Base-by-base conservation (phyloP, 2,797 vertebrate genomes). In the Chrosomus eos region DNA sequence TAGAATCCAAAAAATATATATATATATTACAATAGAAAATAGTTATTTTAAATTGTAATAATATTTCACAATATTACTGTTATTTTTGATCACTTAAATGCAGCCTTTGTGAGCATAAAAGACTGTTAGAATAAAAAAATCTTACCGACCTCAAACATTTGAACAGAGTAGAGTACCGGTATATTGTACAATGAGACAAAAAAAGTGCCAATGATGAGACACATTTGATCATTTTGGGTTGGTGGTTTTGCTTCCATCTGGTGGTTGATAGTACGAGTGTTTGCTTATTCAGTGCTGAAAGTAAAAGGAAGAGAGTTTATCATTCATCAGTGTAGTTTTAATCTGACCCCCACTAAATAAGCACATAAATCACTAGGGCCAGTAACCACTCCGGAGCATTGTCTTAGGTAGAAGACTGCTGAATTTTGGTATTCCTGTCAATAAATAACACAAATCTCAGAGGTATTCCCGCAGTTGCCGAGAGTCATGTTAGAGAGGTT, bases 161-260 rank as follows among this genome's bases (percentile, higher is more conserved):
- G 1, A 51, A 33, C 28, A 48, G 45, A 21, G 26, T 31, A 51
- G 18, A 26, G 8, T 31, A 28, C n/a, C n/a, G n/a, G n/a, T 51
- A 9, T 36, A 55, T 36, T 36, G 19, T 7, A 21, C 21, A 55
- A 10, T 55, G 21, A 36, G 21, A 36, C 19, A 55, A 75, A 72
- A 33, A 19, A 78, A 31, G 18, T 45, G 19, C 48, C 45, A 53
- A 23, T 14, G 53, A 76, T 45, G 36, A 43, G 38, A 60, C 23
- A 48, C 1, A 8, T 80, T 48, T 66, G 40, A 58, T 58, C 0
- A 14, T 26, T 74, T 73, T 73, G 18, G 13, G 18, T 48, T 45
- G 38, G 19, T 28, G 76, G 55, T 81, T 86, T 68, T 83, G 64
- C 85, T 82, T 76, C 85, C 86, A 87, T 67, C 84, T 85, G 85